Conservation (phyloP, 2,797 vertebrate genomes). For the Bradypodion pumilum region DNA sequence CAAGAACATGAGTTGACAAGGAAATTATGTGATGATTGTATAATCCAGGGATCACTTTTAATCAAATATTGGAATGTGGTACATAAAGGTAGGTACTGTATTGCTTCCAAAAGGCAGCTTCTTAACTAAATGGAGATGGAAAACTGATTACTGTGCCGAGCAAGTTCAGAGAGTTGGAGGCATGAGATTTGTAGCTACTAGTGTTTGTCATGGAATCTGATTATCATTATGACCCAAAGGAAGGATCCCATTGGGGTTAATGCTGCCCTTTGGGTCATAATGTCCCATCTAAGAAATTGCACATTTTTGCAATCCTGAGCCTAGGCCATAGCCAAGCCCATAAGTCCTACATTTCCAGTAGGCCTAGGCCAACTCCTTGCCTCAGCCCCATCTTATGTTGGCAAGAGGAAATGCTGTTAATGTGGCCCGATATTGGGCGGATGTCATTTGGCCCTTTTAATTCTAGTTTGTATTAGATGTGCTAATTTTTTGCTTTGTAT, state of each 20-base stretch:
- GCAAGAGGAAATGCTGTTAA: no score
- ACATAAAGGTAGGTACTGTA: neutral
- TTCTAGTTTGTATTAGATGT: no score
- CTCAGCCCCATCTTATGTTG: no score
- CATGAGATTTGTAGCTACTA: rapidly evolving
- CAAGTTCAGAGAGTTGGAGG: neutral
- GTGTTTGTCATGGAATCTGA: neutral
- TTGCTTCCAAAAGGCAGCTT: neutral
- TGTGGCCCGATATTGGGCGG: no score
- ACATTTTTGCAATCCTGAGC: no score
- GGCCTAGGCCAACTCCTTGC: no score
- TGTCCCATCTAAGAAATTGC: no score
- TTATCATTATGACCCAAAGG: constrained; percentile 17
- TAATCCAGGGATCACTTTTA: neutral
- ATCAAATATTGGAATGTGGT: neutral
- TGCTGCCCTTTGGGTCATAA: constrained; percentile 56
- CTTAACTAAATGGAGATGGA: neutral
- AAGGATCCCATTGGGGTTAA: neutral
- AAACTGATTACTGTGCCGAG: neutral
- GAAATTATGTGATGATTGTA: neutral
- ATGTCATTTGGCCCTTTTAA: no score
- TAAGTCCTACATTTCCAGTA: neutral
- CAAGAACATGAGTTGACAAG: neutral
- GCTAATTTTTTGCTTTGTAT: no score
- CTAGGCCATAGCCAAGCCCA: no score